Evolutionary conservation across 2,888 invertebrate genomes (phyloP), one percentile per base, ranked within the genome.

Genomic region (Uropetala carovei): DNA sequence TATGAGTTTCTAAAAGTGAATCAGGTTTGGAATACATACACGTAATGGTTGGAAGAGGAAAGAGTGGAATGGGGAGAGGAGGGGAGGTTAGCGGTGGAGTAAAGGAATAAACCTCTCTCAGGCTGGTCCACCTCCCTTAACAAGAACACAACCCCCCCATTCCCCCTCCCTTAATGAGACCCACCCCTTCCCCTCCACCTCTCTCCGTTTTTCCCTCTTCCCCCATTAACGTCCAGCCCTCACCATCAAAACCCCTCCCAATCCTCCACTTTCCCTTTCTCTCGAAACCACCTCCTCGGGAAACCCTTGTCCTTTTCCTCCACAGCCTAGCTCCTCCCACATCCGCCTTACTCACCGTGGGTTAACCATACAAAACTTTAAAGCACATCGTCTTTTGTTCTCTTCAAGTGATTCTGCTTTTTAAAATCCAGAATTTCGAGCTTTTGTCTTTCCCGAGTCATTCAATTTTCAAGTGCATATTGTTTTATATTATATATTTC

Each of bases 1-100:
- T 83, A 83, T 83, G 83, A 18, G 43, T 43, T 56, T 83, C 56
- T 14, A 83, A 83, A 43, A 83, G 83, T 83, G 83, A 83, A 83
- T 56, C 56, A 8, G 56, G 16, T 16, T 14, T n/a, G 83, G 43
- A n/a, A 16, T 43, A 56, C 18, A 16, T 43, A 56, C 18, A 43
- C 22, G 82, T 9, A 22, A 11, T n/a, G 75, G 4, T 14, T n/a
- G n/a, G 4, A 18, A n/a, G 75, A 11, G n/a, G 75, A 5, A 5
- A 22, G 18, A 75, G 11, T 11, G 64, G n/a, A 5, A 0, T n/a
- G n/a, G n/a, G n/a, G n/a, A n/a, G 64, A 64, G 11, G 5, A 13
- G n/a, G 16, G 43, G 16, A 18, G 14, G 83, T 16, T 16, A 18
- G 27, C 18, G 82, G 27, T 43, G 56, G 83, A 56, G 16, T 1